Evolutionary conservation across 1,140 invertebrate species (phyloP).

Genomic region (Coptotermes formosanus): DNA sequence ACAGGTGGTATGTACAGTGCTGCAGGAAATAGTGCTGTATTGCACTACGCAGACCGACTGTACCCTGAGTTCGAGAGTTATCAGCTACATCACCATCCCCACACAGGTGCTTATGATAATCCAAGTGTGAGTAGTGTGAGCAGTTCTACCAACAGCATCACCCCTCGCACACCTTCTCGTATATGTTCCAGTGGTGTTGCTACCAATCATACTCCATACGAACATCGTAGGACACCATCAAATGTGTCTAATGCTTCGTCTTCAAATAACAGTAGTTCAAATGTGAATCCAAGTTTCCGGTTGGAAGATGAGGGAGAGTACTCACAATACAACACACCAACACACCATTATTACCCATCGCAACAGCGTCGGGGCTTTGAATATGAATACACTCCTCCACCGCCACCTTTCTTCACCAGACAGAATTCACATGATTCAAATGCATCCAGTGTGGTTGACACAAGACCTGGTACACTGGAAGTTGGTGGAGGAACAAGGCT

Average conservation of each 20-base stretch:
- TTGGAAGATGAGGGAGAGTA: conserved; percentile 62
- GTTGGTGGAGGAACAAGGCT: conserved; percentile 57
- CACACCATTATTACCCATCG: conserved; percentile 41
- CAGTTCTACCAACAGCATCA: conserved; percentile 34
- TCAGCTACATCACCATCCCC: conserved; percentile 35
- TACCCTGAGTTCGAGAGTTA: conserved; percentile 32
- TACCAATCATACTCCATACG: neutral
- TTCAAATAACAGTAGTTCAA: conserved; percentile 49
- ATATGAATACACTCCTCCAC: conserved; percentile 35
- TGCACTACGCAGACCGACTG: conserved; percentile 35
- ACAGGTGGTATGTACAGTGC: conserved; percentile 17
- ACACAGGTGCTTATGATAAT: conserved; percentile 59
- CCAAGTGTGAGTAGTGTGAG: conserved; percentile 39
- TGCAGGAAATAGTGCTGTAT: neutral
- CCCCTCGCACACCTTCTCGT: conserved; percentile 39
- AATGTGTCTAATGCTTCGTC: conserved; percentile 66
- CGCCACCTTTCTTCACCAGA: conserved; percentile 46
- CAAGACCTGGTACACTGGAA: conserved; percentile 68
- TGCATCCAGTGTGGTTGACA: conserved; percentile 51
- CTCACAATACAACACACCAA: conserved; percentile 48
- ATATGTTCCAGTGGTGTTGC: neutral
- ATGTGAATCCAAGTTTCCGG: conserved; percentile 59
- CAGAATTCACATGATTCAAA: conserved; percentile 58
- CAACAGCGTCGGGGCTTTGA: conserved; percentile 26
- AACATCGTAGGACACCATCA: conserved; percentile 65